Conservation (phyloP, 2,888 invertebrate genomes). For the Eurytoma californica region DNA sequence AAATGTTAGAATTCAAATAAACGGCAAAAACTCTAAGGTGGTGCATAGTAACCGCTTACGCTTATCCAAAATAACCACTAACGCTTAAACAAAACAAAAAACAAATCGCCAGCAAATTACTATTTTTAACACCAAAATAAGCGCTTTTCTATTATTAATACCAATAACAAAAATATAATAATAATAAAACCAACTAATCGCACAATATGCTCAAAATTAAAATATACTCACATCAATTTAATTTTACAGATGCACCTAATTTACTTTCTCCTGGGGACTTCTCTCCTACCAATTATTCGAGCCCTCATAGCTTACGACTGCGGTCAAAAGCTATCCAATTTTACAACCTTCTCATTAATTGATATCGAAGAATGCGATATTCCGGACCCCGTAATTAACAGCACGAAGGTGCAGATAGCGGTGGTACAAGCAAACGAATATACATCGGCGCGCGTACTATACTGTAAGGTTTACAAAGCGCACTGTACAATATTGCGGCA, state of each 20-base stretch:
- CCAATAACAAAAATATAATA: not conserved
- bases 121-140: too few species aligned
- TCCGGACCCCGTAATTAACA: slow-evolving; percentile 16
- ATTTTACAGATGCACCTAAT: not conserved
- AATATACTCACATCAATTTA: not conserved
- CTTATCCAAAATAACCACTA: too few species aligned
- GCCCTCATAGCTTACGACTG: slow-evolving; percentile 1
- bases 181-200: too few species aligned
- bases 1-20: slow-evolving; percentile 2
- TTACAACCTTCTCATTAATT: slow-evolving; percentile 36
- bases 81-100: not conserved
- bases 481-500: too few species aligned
- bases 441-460: slow-evolving; percentile 18
- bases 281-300: not conserved
- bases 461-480: slow-evolving; percentile 44
- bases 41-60: slow-evolving; percentile 9
- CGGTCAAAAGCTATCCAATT: not conserved
- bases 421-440: slow-evolving; percentile 41
- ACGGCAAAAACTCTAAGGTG: not conserved
- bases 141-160: not conserved
- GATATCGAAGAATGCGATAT: slow-evolving; percentile 52
- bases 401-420: slow-evolving; percentile 16
- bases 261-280: not conserved
- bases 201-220: too few species aligned
- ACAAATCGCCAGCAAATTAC: not conserved